phyloP scores from a whole-genome alignment of 1,140 invertebrate genomes.

The Eubasilissa regina region DNA sequence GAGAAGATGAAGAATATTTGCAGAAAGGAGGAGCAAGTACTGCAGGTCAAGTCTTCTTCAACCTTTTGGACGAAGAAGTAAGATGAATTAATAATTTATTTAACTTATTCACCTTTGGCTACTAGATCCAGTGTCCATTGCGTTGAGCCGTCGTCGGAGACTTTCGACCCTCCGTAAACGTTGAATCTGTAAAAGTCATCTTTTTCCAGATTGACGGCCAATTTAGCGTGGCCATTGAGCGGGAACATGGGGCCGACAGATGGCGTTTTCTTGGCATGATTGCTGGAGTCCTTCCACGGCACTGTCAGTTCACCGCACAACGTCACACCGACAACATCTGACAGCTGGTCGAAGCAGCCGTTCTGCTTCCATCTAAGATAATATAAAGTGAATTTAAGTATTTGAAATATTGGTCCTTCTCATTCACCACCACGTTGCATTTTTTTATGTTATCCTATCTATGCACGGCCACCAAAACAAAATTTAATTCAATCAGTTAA shows the following conservation, averaged over 20 bases:
- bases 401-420: too few species aligned
- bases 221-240: conserved; percentile 76
- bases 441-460: too few species aligned
- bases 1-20: too few species aligned
- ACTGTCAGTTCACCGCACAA: conserved; percentile 78
- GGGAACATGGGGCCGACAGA: conserved; percentile 72
- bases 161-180: conserved; percentile 69
- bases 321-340: conserved; percentile 77
- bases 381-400: conserved; percentile 6
- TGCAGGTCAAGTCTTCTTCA: too few species aligned
- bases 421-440: too few species aligned
- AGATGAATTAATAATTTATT: too few species aligned
- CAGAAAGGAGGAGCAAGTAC: too few species aligned
- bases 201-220: conserved; percentile 76
- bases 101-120: conserved; percentile 70
- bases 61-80: too few species aligned
- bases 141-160: conserved; percentile 60
- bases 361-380: conserved; percentile 62
- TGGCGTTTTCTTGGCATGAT: conserved; percentile 1
- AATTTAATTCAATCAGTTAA: too few species aligned
- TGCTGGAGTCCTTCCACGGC: conserved; percentile 65
- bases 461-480: too few species aligned
- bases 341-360: conserved; percentile 82
- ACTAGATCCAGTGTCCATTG: conserved; percentile 76
- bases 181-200: conserved; percentile 79